Conservation (phyloP, 2,113 vertebrate genomes). For the Eptatretus burgeri region DNA sequence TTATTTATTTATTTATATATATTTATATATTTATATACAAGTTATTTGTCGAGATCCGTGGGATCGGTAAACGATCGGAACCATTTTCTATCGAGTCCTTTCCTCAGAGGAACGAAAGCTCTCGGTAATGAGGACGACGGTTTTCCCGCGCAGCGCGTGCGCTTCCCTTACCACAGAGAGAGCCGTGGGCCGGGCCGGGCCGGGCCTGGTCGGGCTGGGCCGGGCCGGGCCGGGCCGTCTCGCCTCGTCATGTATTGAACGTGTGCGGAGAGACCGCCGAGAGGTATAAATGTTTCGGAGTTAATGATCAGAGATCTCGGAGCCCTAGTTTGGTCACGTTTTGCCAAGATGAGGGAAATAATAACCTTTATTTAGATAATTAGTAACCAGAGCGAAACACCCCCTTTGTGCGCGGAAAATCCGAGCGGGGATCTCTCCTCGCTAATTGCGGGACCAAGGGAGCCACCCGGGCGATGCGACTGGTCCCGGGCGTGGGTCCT, state of each 20-base stretch:
- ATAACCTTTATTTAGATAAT: slow-evolving; percentile 6
- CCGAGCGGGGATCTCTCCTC: neutral
- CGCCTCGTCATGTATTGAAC: neutral
- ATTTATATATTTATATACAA: too few relatives aligned
- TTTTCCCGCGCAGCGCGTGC: too few relatives aligned
- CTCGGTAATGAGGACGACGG: too few relatives aligned
- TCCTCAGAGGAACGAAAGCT: too few relatives aligned
- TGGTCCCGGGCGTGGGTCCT: too few relatives aligned
- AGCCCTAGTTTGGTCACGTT: neutral
- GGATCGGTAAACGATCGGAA: too few relatives aligned
- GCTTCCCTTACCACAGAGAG: too few relatives aligned
- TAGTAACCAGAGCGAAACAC: neutral
- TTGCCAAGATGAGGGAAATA: slow-evolving; percentile 5
- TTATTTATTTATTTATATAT: too few relatives aligned
- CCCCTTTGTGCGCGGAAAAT: neutral
- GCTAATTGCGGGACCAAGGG: too few relatives aligned
- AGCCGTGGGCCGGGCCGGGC: neutral
- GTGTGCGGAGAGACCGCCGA: neutral
- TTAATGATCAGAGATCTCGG: slow-evolving; percentile 5
- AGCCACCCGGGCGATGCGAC: too few relatives aligned
- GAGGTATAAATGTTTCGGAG: slow-evolving; percentile 2
- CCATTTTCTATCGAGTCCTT: too few relatives aligned
- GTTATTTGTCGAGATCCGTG: too few relatives aligned
- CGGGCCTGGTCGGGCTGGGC: neutral
- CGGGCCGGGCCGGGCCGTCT: neutral